Evolutionary conservation across 2,797 vertebrate genomes (phyloP), one percentile per base, ranked within the genome.

Genomic region (Arctocebus calabarensis): DNA sequence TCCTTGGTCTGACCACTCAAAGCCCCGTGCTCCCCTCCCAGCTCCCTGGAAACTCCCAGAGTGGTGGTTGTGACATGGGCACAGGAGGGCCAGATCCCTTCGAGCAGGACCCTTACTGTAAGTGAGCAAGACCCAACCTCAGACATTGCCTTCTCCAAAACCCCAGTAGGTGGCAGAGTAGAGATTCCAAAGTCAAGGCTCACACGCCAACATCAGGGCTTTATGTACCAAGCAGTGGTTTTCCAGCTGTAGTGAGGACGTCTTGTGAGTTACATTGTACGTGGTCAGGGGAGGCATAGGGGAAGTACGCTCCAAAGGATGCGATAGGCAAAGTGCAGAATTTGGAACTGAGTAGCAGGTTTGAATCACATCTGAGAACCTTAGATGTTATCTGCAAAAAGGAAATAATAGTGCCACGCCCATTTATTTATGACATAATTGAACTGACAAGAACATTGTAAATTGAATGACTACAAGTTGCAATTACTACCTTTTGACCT

Each of bases 321-420:
- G 74, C 88, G 74, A 37, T 88, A 75, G 84, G 45, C 70, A 91
- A 85, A 88, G 29, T 43, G 48, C 34, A 82, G 34, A 55, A 61
- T 43, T 88, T 68, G 52, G 32, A 84, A 70, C 59, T 16, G 70
- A 84, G 77, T 82, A 84, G 77, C 3, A 0, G 12, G 19, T 25
- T 88, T 96, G 79, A 96, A 71, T 95, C 94, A 95, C 22, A 64
- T 79, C 34, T 77, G 74, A 85, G 17, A 83, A 89, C 20, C 45
- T 64, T 43, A 8, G 4, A 43, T 64, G 23, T 74, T 91, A 59
- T 32, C 45, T 48, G 37, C 20, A 34, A 68, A 84, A 81, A 85
- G 66, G 40, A 93, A 94, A 93, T 75, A 43, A 37, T 13, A 34
- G 48, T 45, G 13, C 43, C 29, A 23, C 32, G 32, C 27, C 43